Evolutionary conservation across 2,888 invertebrate genomes (phyloP).

Genomic region (Polylopha cassiicola): DNA sequence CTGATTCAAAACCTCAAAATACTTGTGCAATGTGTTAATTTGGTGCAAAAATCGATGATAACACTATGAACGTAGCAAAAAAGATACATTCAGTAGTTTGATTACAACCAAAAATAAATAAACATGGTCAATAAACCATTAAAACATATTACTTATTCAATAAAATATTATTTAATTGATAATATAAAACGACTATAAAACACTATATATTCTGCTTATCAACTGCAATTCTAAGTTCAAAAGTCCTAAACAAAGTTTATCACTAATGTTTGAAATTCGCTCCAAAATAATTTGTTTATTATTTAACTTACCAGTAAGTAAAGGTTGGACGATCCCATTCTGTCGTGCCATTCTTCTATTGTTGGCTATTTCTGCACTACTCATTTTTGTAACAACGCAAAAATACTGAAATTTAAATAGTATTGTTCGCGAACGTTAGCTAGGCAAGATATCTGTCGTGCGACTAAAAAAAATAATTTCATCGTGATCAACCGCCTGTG

Average conservation of each 20-base stretch:
- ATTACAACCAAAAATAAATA: too few relatives aligned
- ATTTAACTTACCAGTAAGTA: conserved; percentile 86
- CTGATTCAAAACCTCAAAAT: too few relatives aligned
- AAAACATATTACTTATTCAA: too few relatives aligned
- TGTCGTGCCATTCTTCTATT: conserved; percentile 76
- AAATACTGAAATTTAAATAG: conserved; percentile 25
- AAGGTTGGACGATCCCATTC: conserved; percentile 92
- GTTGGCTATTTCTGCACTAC: conserved; percentile 47
- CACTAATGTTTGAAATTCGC: conserved; percentile 44
- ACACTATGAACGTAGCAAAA: too few relatives aligned
- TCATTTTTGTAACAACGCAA: conserved; percentile 52
- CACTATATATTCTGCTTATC: too few relatives aligned
- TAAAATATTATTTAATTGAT: too few relatives aligned
- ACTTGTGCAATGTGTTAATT: too few relatives aligned
- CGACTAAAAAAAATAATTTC: conserved; percentile 69
- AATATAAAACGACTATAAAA: too few relatives aligned
- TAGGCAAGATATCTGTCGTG: conserved; percentile 50
- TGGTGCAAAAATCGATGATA: too few relatives aligned
- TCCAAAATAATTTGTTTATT: conserved; percentile 33
- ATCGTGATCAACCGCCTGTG: conserved; percentile 54
- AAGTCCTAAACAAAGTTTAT: conserved; percentile 11
- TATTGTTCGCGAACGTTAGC: conserved; percentile 42
- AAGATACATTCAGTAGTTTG: too few relatives aligned
- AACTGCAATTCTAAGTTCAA: conserved; percentile 11
- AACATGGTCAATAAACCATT: too few relatives aligned